Percentiles rank a stretch among this genome's conserved stretches.
Evolutionary conservation across 1,140 invertebrate species (phyloP).

Genomic region (Bombus polaris): DNA sequence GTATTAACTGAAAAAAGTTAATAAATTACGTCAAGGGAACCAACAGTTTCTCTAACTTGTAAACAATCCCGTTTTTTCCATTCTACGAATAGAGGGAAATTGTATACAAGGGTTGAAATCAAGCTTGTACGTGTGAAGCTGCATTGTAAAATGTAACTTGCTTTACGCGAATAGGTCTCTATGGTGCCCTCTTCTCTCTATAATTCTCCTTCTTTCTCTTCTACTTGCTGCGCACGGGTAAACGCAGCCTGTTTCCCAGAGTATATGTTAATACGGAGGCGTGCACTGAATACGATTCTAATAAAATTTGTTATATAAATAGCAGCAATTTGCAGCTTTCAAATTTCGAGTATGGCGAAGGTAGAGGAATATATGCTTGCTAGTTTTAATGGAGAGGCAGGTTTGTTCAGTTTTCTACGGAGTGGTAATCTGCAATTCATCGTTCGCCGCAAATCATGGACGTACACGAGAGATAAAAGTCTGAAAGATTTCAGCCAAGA

Average conservation of each 20-base stretch:
- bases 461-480: background rate
- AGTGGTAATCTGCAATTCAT: constrained; percentile 9
- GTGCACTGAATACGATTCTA: background rate
- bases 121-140: background rate
- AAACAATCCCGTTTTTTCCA: background rate
- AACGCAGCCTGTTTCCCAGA: background rate
- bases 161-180: background rate
- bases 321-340: background rate
- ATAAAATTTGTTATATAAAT: background rate
- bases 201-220: background rate
- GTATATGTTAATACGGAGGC: background rate
- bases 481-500: too few relatives aligned
- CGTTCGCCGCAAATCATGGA: background rate
- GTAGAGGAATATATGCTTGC: background rate
- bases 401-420: background rate
- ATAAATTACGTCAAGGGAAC: too few relatives aligned
- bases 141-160: background rate
- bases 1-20: too few relatives aligned
- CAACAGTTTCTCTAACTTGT: background rate
- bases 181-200: background rate
- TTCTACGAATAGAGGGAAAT: background rate
- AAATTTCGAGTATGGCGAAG: background rate
- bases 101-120: background rate
- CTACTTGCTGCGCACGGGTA: background rate
- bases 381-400: background rate